A percentile compares a stretch with the other conserved stretches of the same genome.
These are phyloP conservation scores for Phalacrocorax aristotelis DNA, from an alignment of 2,113 vertebrate genomes.

Conservation along the genomic window DNA sequence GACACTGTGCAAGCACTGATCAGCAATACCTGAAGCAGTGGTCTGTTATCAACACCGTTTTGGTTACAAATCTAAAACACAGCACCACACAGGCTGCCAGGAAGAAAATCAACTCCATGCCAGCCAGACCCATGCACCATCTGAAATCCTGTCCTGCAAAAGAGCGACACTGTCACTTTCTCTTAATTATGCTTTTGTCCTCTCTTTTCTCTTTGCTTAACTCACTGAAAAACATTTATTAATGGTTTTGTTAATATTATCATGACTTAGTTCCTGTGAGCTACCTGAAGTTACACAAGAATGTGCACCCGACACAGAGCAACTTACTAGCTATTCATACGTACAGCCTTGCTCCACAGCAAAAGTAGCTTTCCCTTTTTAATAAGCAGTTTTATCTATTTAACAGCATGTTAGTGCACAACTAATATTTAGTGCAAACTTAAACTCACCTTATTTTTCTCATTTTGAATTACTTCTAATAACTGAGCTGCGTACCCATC, in stretches of 20 bases:
- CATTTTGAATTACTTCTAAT: slow-evolving; percentile 88
- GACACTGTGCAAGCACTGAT: not conserved
- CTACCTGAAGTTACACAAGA: not conserved
- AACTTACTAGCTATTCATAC: not conserved
- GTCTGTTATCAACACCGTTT: not conserved
- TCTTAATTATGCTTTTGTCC: not conserved
- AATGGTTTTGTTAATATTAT: not conserved
- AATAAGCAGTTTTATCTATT: not conserved
- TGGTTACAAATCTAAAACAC: not conserved
- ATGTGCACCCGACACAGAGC: not conserved
- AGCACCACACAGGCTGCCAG: not conserved
- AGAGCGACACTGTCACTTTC: not conserved
- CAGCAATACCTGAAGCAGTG: not conserved
- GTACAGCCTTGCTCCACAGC: not conserved
- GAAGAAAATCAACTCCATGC: not conserved
- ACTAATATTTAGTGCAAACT: not conserved
- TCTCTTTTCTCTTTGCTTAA: not conserved
- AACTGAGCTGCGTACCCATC: slow-evolving; percentile 84
- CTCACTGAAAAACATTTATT: not conserved
- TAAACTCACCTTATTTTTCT: slow-evolving; percentile 87
- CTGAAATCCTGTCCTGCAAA: not conserved
- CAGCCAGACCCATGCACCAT: not conserved
- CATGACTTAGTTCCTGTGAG: not conserved
- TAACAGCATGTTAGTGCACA: not conserved
- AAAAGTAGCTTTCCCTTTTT: not conserved